Base-by-base conservation (phyloP, 1,140 invertebrate genomes). In the Leptopilina boulardi region DNA sequence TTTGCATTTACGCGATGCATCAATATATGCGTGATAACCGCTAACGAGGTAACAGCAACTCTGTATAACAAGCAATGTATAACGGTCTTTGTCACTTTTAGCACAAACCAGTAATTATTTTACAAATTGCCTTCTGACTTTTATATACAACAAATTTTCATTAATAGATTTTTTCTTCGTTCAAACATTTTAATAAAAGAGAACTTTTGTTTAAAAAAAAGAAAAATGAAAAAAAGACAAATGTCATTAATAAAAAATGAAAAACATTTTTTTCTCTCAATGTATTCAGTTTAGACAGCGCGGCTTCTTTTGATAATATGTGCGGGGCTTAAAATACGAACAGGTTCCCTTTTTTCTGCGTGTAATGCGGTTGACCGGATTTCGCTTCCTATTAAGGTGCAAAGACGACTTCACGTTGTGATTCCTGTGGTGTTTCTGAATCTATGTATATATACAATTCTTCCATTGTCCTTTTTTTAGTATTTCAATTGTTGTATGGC, bases 61-160 rank as follows among this genome's bases (percentile, higher is more conserved):
- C 59, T 66, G 10, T 66, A 66, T 66, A 66, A 66, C 59, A 66
- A 66, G 59, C 59, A 66, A 34, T 66, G 21, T 66, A 26, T 66
- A 66, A 66, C 59, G 59, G 59, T 66, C 26, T 30, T 66, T 30
- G 59, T 66, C 59, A 66, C 59, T 30, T 66, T 66, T 66, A 66
- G 15, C 59, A n/a, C 59, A 66, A 66, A 66, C 13, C 23, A 66
- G 47, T 66, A 66, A 66, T 66, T 66, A n/a, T 66, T 30, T 66
- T 66, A 66, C 59, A 66, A 66, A 30, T 66, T 66, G 26, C 26
- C 10, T 66, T 15, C 59, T 10, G 26, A 30, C 23, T 51, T 51
- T 51, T 66, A 66, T 66, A 34, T 23, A 11, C 59, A 15, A n/a
- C 59, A 66, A 30, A 66, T 66, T 66, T 66, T 66, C 23, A 23